phyloP scores from a whole-genome alignment of 2,888 invertebrate species.

The Cephus sareptanus region DNA sequence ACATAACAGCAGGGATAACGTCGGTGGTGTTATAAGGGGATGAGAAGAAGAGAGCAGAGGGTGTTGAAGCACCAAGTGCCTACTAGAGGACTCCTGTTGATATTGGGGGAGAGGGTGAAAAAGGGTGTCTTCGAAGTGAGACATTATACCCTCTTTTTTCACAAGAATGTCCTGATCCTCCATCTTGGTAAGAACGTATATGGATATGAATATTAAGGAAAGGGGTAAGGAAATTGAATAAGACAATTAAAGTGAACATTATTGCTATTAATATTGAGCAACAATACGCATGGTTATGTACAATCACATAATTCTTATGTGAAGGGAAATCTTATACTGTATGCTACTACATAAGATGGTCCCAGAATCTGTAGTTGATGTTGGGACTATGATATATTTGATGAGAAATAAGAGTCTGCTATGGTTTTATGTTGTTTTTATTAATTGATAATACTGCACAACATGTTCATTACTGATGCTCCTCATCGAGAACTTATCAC shows the following conservation, averaged over 20 bases:
- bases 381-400: background rate
- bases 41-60: background rate
- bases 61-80: conserved; percentile 19
- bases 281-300: background rate
- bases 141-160: conserved; percentile 8
- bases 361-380: background rate
- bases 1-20: conserved; percentile 27
- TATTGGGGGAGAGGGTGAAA: conserved; percentile 22
- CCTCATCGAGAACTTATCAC: conserved; percentile 35
- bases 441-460: conserved; percentile 61
- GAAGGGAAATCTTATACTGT: background rate
- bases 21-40: background rate
- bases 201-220: background rate
- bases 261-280: background rate
- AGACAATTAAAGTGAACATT: background rate
- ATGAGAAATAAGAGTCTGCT: background rate
- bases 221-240: background rate
- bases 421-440: conserved; percentile 37
- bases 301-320: background rate
- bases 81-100: conserved; percentile 30
- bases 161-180: background rate
- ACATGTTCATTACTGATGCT: conserved; percentile 42
- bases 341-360: background rate
- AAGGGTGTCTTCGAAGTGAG: background rate
- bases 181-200: background rate